Evolutionary conservation across 2,797 vertebrate species (phyloP), one percentile per base, ranked within the genome.

Genomic region (Dendrocincla tyrannina): DNA sequence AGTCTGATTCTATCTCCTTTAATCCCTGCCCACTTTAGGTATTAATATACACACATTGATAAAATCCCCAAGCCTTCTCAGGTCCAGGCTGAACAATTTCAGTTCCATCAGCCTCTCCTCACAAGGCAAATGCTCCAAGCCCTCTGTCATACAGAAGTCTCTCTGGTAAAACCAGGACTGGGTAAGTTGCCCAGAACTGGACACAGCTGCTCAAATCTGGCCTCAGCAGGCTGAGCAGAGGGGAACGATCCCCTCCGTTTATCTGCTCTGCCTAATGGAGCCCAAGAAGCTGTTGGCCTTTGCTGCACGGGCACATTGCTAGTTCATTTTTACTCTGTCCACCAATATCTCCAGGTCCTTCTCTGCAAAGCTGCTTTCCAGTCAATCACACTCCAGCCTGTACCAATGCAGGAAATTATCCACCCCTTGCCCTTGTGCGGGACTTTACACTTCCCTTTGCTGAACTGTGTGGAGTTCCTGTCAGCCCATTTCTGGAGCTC

Each of bases 361-460:
- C 64, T 55, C 73, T 52, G 41, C 17, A 52, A 79, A 85, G 49
- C 13, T 42, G 42, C 39, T 59, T 58, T 62, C 39, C 22, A 41
- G n/a, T 3, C 0, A 0, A 5, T 5, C 3, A 4, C 19, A 24
- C 27, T 39, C 4, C 37, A n/a, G 55, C 8, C 28, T 11, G 3
- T 42, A 19, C 24, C 46, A 10, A 5, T 77, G 15, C 55, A 47
- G 39, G 10, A 41, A 11, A 2, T 44, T 64, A 28, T 18, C 19
- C 1, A 4, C 4, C 7, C 13, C 12, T 9, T 8, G 6, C 15
- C 20, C 22, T 17, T 8, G 14, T 14, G 22, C 23, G 67, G 67
- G 24, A 44, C 2, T 49, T 72, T 16, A 15, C 25, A 4, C 4
- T 68, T 60, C 42, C 24, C 17, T 42, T 35, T 63, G 17, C 18